Conservation (phyloP, 2,888 invertebrate genomes). For the Agelastica alni region DNA sequence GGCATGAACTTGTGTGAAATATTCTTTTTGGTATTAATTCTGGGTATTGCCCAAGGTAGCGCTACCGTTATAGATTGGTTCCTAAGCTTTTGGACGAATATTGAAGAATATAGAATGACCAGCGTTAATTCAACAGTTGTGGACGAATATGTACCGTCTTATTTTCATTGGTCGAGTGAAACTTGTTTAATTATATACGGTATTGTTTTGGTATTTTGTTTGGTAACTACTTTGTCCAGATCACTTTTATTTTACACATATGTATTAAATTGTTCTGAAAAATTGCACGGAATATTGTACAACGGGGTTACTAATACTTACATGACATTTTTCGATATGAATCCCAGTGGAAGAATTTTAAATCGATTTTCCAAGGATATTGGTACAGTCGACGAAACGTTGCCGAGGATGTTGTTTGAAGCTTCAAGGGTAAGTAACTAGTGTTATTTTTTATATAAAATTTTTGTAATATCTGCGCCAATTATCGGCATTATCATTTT, state of each 20-base stretch:
- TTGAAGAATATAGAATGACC: conserved; percentile 7
- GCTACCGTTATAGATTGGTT: conserved; percentile 73
- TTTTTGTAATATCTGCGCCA: no score
- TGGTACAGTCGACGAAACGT: conserved; percentile 59
- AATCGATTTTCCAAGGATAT: conserved; percentile 72
- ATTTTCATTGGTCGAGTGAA: conserved; percentile 39
- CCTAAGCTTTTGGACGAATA: conserved; percentile 62
- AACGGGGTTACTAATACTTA: conserved; percentile 61
- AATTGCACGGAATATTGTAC: conserved; percentile 58
- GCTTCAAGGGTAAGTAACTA: neutral
- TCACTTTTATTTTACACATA: conserved; percentile 72
- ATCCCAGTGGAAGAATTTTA: conserved; percentile 63
- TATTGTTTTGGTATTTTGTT: conserved; percentile 58
- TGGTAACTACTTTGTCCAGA: conserved; percentile 63
- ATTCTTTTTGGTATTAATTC: conserved; percentile 46
- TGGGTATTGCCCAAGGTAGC: conserved; percentile 64
- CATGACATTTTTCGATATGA: conserved; percentile 68
- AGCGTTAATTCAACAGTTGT: neutral
- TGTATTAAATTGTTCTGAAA: conserved; percentile 67
- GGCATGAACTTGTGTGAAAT: conserved; percentile 59
- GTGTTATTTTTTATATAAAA: no score
- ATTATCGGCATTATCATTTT: no score
- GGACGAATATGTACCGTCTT: conserved; percentile 2
- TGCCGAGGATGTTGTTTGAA: conserved; percentile 44
- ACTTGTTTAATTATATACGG: conserved; percentile 67